These are phyloP conservation scores for Bombylius discolor DNA, from an alignment of 2,888 invertebrate genomes.

Conservation along the genomic window DNA sequence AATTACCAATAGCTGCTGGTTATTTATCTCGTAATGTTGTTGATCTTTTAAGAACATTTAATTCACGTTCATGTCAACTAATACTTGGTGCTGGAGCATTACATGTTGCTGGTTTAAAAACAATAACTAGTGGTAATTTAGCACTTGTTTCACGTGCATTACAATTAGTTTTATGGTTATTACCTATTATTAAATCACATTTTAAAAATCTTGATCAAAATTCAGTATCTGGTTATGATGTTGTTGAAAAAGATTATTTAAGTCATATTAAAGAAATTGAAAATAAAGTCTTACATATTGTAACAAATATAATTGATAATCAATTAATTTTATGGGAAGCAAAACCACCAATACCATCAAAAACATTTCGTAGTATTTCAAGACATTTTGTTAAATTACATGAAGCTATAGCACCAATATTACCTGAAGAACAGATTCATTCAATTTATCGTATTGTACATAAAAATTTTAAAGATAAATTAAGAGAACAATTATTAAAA, in stretches of 20 bases:
- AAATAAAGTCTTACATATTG: conserved; percentile 79
- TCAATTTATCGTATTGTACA: conserved; percentile 65
- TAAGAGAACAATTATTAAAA: conserved; percentile 68
- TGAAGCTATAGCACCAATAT: conserved; percentile 75
- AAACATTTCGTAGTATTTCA: conserved; percentile 73
- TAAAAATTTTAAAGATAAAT: conserved; percentile 71
- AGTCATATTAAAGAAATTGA: conserved; percentile 89
- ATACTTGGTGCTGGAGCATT: conserved; percentile 94
- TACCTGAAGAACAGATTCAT: conserved; percentile 68
- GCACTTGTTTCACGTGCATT: conserved; percentile 74
- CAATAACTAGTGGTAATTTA: conserved; percentile 88
- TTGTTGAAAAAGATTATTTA: conserved; percentile 63
- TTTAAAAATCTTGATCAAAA: conserved; percentile 45
- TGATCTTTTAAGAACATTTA: conserved; percentile 78
- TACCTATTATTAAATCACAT: conserved; percentile 57
- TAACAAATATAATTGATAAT: conserved; percentile 68
- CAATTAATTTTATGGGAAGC: conserved; percentile 86
- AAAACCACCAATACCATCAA: conserved; percentile 87
- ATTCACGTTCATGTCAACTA: conserved; percentile 81
- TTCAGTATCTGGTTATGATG: conserved; percentile 45
- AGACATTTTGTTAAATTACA: conserved; percentile 81
- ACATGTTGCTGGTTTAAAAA: conserved; percentile 84
- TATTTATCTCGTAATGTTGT: conserved; percentile 72
- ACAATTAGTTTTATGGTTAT: conserved; percentile 66
- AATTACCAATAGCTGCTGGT: conserved; percentile 65